These are phyloP conservation scores for Clavelina lepadiformis DNA, from an alignment of 23 tunicate species.

Conservation along the genomic window DNA sequence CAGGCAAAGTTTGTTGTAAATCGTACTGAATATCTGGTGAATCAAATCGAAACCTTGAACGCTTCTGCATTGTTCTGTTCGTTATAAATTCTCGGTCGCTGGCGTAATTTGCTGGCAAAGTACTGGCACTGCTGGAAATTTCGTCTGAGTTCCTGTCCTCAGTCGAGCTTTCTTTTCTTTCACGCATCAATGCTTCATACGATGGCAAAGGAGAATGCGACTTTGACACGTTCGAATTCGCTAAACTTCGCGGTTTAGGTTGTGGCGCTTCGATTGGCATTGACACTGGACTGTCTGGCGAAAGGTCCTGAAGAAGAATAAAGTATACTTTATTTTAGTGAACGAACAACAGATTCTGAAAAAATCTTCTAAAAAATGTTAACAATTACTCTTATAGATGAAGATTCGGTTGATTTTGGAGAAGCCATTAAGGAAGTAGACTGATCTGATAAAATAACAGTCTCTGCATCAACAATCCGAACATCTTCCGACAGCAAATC, in stretches of 20 bases:
- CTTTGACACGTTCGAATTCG: no score
- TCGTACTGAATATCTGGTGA: no score
- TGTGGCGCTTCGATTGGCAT: no score
- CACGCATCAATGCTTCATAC: constrained; percentile 24
- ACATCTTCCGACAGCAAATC: constrained; percentile 45
- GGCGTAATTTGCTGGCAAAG: constrained; percentile 22
- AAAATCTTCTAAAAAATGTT: no score
- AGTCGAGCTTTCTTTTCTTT: constrained; percentile 3
- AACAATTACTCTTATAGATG: constrained; percentile 2
- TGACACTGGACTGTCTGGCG: no score
- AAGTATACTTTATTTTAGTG: no score
- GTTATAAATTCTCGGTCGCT: constrained; percentile 22
- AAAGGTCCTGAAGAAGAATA: no score
- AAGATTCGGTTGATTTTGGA: neutral
- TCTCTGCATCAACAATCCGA: constrained; percentile 24
- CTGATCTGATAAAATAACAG: constrained; percentile 1
- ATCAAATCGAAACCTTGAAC: no score
- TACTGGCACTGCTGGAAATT: neutral
- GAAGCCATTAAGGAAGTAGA: constrained; percentile 3
- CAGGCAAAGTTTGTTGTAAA: no score
- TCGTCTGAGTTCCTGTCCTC: neutral
- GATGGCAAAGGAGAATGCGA: constrained; percentile 24
- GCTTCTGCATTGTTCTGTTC: no score
- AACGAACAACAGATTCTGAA: no score
- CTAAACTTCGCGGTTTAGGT: no score